Evolutionary conservation across 2,113 vertebrate species (phyloP), one percentile per base, ranked within the genome.

Genomic region (Amia ocellicauda): DNA sequence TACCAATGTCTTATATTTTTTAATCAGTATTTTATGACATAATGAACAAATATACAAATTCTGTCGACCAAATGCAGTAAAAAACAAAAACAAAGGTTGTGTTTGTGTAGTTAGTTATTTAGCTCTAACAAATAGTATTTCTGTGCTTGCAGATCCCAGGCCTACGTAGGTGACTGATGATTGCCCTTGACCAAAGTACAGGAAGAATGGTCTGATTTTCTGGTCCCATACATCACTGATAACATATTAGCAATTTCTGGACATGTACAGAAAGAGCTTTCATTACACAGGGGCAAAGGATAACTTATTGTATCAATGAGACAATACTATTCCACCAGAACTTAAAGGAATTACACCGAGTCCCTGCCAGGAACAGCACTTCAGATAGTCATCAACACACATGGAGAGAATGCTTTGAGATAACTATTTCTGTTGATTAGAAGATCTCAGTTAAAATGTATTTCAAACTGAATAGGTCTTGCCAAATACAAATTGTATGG

Each of bases 1-100:
- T 47, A 69, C 69, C 66, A 58, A 60, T 70, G 52, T 67, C 70
- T 58, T 60, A 20, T 20, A 58, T 41, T 7, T 7, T 5, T 36
- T 5, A 36, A 11, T 36, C 31, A 36, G 31, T 36, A 36, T 11
- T 36, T 36, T 36, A 1, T 7, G 11, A n/a, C n/a, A 7, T 36
- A 36, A 5, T 7, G 31, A 36, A 11, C 31, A 36, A 36, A 11
- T 5, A 36, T 7, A 36, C 31, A 36, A 5, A 5, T 36, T n/a
- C n/a, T n/a, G n/a, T n/a, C n/a, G n/a, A n/a, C n/a, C n/a, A n/a
- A n/a, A n/a, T n/a, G n/a, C n/a, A n/a, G n/a, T n/a, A n/a, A n/a
- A n/a, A n/a, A n/a, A n/a, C n/a, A n/a, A n/a, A n/a, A n/a, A n/a
- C n/a, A n/a, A n/a, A n/a, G n/a, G n/a, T n/a, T n/a, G n/a, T n/a